Percentiles rank a stretch among this genome's conserved stretches.
Evolutionary conservation across 2,797 vertebrate species (phyloP).

Genomic region (Botia kubotai): DNA sequence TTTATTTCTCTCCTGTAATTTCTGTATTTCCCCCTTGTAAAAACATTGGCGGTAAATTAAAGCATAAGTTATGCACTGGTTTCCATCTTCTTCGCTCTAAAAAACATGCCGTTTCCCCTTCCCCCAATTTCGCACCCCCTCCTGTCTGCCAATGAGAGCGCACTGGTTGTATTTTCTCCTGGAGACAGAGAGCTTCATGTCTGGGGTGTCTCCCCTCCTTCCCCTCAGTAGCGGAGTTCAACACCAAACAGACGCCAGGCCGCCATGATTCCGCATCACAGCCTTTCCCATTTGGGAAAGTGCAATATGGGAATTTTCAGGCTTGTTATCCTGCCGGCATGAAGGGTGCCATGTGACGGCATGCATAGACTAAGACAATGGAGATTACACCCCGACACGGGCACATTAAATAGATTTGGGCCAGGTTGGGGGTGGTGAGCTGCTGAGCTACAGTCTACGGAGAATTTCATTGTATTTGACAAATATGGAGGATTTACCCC

Average conservation of each 20-base stretch:
- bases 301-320: slow-evolving; percentile 63
- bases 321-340: slow-evolving; percentile 61
- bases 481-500: neutral
- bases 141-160: slow-evolving; percentile 75
- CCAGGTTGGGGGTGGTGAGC: neutral
- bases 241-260: slow-evolving; percentile 70
- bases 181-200: slow-evolving; percentile 74
- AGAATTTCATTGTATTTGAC: neutral
- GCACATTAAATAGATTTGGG: slow-evolving; percentile 20
- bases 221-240: slow-evolving; percentile 48
- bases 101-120: slow-evolving; percentile 38
- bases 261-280: slow-evolving; percentile 66
- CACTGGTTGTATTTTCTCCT: slow-evolving; percentile 73
- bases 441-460: neutral
- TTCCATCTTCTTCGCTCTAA: slow-evolving; percentile 61
- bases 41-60: slow-evolving; percentile 60
- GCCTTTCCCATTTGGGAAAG: slow-evolving; percentile 62
- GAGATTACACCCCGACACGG: slow-evolving; percentile 16
- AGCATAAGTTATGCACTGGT: slow-evolving; percentile 58
- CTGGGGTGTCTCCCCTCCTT: slow-evolving; percentile 57
- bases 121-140: slow-evolving; percentile 57
- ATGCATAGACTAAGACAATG: slow-evolving; percentile 40
- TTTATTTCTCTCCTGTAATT: neutral
- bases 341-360: slow-evolving; percentile 55
- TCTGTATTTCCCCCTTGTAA: slow-evolving; percentile 44